Conservation (phyloP, 2,888 invertebrate genomes). For the Cephonodes hylas region DNA sequence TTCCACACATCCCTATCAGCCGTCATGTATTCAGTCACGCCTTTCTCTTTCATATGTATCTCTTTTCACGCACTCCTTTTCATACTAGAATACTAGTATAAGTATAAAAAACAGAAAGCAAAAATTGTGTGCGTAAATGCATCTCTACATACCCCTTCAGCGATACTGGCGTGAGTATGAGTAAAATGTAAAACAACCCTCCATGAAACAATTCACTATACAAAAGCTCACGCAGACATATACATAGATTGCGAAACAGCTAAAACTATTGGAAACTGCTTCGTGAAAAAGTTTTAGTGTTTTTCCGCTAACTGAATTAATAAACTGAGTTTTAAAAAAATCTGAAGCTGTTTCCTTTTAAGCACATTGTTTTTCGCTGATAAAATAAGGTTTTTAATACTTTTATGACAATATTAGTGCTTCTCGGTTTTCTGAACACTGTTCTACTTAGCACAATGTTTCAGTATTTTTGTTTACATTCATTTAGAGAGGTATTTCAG, state of each 20-base stretch:
- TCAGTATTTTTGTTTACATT: not conserved
- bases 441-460: not conserved
- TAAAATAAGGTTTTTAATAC: not conserved
- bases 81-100: too few species aligned
- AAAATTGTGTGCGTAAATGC: too few species aligned
- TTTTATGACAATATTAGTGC: not conserved
- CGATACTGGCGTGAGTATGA: too few species aligned
- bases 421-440: not conserved
- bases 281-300: not conserved
- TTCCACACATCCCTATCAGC: too few species aligned
- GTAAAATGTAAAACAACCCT: too few species aligned
- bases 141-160: too few species aligned
- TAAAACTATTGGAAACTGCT: not conserved
- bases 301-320: not conserved
- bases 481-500: not conserved
- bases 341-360: not conserved
- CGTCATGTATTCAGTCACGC: too few species aligned
- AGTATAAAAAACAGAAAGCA: too few species aligned
- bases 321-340: not conserved
- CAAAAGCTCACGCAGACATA: too few species aligned
- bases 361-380: not conserved
- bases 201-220: not conserved
- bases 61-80: too few species aligned
- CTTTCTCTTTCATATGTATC: too few species aligned
- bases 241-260: not conserved